Evolutionary conservation across 2,113 vertebrate genomes (phyloP).

Genomic region (Cinclus cinclus): DNA sequence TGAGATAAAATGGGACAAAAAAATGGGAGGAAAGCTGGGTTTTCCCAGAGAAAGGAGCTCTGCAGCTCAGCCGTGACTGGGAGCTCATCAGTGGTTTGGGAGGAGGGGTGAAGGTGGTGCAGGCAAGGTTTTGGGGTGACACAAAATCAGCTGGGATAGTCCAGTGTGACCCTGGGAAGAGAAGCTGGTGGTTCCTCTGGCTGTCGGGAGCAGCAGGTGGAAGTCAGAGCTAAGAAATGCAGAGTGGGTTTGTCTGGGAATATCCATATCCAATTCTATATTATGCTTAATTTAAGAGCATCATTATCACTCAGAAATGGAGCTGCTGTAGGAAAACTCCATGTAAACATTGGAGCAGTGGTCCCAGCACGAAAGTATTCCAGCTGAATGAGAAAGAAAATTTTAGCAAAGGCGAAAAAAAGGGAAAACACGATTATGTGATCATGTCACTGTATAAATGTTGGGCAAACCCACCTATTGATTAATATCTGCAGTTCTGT

Average conservation of each 20-base stretch:
- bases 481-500: constrained; percentile 25
- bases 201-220: background rate
- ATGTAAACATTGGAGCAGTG: background rate
- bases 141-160: background rate
- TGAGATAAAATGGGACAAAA: background rate
- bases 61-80: background rate
- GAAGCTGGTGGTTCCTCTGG: background rate
- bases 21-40: background rate
- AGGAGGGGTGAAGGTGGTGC: background rate
- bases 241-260: background rate
- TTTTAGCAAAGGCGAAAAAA: background rate
- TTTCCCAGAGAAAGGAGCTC: background rate
- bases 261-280: background rate
- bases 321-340: background rate
- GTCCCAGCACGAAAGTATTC: background rate
- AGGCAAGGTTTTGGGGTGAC: background rate
- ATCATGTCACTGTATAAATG: constrained; percentile 47
- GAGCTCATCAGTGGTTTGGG: background rate
- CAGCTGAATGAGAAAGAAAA: background rate
- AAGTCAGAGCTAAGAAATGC: background rate
- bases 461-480: constrained; percentile 52
- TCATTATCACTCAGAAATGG: background rate
- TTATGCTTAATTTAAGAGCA: background rate
- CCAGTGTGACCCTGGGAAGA: background rate
- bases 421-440: constrained; percentile 4